Conservation (phyloP, 1,140 invertebrate species). For the Drosophila funebris region DNA sequence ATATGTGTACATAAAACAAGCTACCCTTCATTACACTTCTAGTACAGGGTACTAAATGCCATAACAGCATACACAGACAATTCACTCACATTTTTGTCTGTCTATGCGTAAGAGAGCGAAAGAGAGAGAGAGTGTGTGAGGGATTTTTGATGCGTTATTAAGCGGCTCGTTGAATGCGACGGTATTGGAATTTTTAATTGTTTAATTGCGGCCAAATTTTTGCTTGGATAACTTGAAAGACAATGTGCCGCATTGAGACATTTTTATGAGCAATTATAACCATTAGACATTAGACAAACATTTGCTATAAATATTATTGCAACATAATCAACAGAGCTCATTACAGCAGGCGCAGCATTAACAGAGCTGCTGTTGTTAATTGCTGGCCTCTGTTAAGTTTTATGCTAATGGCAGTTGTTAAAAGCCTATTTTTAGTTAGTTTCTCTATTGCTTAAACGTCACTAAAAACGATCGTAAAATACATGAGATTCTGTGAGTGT, state of each 20-base stretch:
- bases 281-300: constrained; percentile 10
- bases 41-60: not conserved
- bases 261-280: constrained; percentile 44
- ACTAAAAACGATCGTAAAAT: constrained; percentile 36
- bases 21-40: not conserved
- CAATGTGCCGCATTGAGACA: constrained; percentile 42
- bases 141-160: constrained; percentile 70
- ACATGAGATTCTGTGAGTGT: constrained; percentile 1
- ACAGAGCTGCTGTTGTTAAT: constrained; percentile 4
- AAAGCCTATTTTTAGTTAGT: constrained; percentile 46
- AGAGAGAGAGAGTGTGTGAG: not conserved
- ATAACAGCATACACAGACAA: constrained; percentile 16
- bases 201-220: constrained; percentile 69
- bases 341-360: not conserved
- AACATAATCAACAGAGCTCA: not conserved
- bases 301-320: constrained; percentile 3
- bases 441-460: constrained; percentile 48
- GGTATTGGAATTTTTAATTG: constrained; percentile 73
- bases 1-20: no score
- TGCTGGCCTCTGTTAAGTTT: constrained; percentile 36
- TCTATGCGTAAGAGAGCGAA: not conserved
- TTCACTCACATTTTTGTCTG: constrained; percentile 16
- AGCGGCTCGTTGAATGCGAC: constrained; percentile 57
- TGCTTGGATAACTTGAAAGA: constrained; percentile 56
- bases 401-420: constrained; percentile 39